Conservation (phyloP, 1,140 invertebrate species). For the Oedothorax gibbosus region DNA sequence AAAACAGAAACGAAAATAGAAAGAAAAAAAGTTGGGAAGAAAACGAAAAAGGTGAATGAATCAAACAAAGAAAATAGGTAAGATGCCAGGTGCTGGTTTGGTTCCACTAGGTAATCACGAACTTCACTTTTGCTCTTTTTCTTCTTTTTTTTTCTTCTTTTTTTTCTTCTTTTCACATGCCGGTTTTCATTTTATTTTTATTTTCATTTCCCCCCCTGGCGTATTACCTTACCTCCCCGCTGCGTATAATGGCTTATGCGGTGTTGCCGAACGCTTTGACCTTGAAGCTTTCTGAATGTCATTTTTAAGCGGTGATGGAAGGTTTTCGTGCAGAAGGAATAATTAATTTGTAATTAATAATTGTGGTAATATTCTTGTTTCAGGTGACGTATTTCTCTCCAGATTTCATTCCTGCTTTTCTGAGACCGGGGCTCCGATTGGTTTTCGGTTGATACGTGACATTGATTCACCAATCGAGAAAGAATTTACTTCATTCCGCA, state of each 20-base stretch:
- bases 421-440: too few species aligned
- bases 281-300: slow-evolving; percentile 51
- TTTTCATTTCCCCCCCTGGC: slow-evolving; percentile 6
- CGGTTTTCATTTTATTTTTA: slow-evolving; percentile 23
- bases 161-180: background rate
- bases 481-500: too few species aligned
- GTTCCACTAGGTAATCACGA: slow-evolving; percentile 54
- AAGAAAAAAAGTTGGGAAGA: slow-evolving; percentile 40
- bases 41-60: slow-evolving; percentile 52
- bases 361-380: too few species aligned
- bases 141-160: slow-evolving; percentile 2
- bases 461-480: too few species aligned
- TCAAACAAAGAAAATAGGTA: slow-evolving; percentile 33
- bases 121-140: background rate
- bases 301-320: slow-evolving; percentile 38
- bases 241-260: slow-evolving; percentile 36
- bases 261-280: slow-evolving; percentile 39
- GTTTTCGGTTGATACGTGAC: too few species aligned
- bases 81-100: slow-evolving; percentile 45
- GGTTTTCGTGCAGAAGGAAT: background rate
- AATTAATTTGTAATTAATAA: background rate
- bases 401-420: too few species aligned
- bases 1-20: background rate
- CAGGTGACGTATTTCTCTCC: too few species aligned
- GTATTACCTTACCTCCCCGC: background rate